phyloP scores from a whole-genome alignment of 2,797 vertebrate genomes.

The Apogon talboti region DNA sequence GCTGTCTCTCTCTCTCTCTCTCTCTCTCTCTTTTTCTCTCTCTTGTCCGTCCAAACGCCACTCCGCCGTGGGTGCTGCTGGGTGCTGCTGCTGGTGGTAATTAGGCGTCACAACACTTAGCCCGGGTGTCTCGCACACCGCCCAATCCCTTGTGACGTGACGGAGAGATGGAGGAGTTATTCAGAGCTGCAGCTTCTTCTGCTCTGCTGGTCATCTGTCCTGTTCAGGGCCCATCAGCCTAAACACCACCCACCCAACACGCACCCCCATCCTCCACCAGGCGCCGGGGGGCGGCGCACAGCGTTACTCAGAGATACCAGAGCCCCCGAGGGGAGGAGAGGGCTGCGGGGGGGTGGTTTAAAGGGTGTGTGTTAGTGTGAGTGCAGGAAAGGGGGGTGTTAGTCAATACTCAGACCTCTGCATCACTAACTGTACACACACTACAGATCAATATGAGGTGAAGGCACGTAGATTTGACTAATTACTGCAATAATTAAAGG shows the following conservation, averaged over 20 bases:
- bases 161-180: conserved; percentile 77
- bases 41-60: conserved; percentile 58
- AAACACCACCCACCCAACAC: conserved; percentile 53
- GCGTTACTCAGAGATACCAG: conserved; percentile 66
- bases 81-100: conserved; percentile 78
- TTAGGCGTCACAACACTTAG: conserved; percentile 84
- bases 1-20: background rate
- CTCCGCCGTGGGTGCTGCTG: conserved; percentile 62
- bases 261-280: conserved; percentile 16
- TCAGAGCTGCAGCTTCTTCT: conserved; percentile 77
- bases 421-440: conserved; percentile 79
- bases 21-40: background rate
- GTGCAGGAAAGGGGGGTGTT: conserved; percentile 16
- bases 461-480: conserved; percentile 84
- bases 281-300: conserved; percentile 58
- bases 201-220: conserved; percentile 82
- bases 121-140: conserved; percentile 62
- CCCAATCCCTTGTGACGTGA: conserved; percentile 77
- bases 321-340: conserved; percentile 55
- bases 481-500: conserved; percentile 83
- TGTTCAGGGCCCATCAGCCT: conserved; percentile 76
- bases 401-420: conserved; percentile 75
- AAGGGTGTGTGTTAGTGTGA: conserved; percentile 37
- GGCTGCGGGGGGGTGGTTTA: conserved; percentile 36
- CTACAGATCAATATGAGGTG: conserved; percentile 81